These are phyloP conservation scores for Lucifuga dentata DNA, from an alignment of 2,113 vertebrate species.

Conservation along the genomic window DNA sequence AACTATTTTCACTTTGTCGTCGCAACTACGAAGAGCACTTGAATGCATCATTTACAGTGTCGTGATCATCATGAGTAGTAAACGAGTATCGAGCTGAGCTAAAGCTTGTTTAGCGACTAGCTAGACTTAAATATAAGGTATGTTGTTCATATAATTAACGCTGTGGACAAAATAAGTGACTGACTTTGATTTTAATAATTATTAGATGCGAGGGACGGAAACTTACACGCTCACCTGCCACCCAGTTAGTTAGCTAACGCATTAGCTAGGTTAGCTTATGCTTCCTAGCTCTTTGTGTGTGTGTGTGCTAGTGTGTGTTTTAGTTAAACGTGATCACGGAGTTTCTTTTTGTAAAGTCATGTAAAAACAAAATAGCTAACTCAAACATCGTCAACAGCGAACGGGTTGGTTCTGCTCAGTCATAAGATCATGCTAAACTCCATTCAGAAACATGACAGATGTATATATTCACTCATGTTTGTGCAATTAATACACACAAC, in stretches of 20 bases:
- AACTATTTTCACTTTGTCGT: too few species aligned
- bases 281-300: not conserved
- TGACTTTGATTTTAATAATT: not conserved
- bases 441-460: not conserved
- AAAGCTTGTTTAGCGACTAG: too few species aligned
- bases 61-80: too few species aligned
- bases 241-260: slow-evolving; percentile 9
- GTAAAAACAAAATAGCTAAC: not conserved
- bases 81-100: too few species aligned
- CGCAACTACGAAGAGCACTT: too few species aligned
- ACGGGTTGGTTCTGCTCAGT: accelerated
- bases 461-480: too few species aligned
- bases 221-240: too few species aligned
- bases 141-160: too few species aligned
- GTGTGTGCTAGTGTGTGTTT: not conserved
- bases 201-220: slow-evolving; percentile 39
- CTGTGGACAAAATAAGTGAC: not conserved
- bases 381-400: not conserved
- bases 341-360: not conserved
- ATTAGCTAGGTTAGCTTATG: slow-evolving; percentile 34
- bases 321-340: not conserved
- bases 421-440: not conserved
- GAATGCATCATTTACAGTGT: too few species aligned
- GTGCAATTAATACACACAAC: not conserved
- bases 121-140: too few species aligned